Evolutionary conservation across 1,140 invertebrate genomes (phyloP), one percentile per base, ranked within the genome.

Genomic region (Pemphigus obesinymphae): DNA sequence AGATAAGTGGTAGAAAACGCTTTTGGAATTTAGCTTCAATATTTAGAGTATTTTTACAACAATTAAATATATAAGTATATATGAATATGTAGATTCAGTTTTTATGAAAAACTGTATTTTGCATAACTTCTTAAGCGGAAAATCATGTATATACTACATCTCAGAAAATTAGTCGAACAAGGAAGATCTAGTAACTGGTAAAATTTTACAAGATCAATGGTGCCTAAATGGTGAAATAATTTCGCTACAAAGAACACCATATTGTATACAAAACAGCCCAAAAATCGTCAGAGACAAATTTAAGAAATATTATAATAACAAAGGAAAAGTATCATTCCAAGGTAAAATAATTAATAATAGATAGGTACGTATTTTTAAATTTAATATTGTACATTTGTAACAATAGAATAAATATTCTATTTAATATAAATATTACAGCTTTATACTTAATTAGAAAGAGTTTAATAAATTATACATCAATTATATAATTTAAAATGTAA

Each of bases 71-170:
- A 15, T 15, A 23, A 7, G 6, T 50, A n/a, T n/a, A n/a, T n/a
- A n/a, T 72, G 83, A 85, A 82, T 85, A 83, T 29, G 85, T 83
- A 29, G 83, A 85, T 55, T 84, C 85, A 55, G 83, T 87, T 78
- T 84, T 86, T 68, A 81, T 85, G 17, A 84, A 85, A 15, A 83
- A 82, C 53, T 82, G 82, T 58, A 80, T 83, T n/a, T 78, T 86
- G 50, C 86, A 86, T 70, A 86, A 86, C 82, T 86, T 82, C 23
- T 82, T 58, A 58, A n/a, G 53, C 11, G 11, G 8, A 26, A 58
- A 58, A 13, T 58, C 53, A 23, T 23, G 53, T 26, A 58, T 10
- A 10, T 58, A 58, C 23, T 58, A 58, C 23, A 58, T n/a, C 53
- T 58, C 53, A 58, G 53, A n/a, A 23, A 58, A 58, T 58, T 13